These are phyloP conservation scores for Holotrichia oblita DNA, from an alignment of 1,140 invertebrate species.

Conservation along the genomic window DNA sequence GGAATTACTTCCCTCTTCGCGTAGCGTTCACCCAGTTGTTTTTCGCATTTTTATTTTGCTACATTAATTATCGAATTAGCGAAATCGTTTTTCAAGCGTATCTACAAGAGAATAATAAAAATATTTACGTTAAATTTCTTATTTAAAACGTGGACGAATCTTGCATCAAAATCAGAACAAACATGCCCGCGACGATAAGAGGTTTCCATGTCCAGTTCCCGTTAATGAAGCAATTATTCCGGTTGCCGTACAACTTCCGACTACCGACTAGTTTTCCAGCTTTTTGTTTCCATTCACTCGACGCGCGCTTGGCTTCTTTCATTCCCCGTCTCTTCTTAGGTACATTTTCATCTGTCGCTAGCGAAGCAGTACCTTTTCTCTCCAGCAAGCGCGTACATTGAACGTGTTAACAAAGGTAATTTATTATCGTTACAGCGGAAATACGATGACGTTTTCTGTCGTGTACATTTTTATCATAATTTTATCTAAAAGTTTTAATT, in stretches of 20 bases:
- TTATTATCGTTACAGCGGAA: neutral
- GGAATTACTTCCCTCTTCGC: no score
- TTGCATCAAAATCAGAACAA: neutral
- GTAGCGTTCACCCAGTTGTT: no score
- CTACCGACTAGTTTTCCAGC: conserved; percentile 2
- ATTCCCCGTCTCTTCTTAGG: neutral
- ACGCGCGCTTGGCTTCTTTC: neutral
- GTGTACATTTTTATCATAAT: conserved; percentile 14
- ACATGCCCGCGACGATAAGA: neutral
- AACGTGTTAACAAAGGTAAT: conserved; percentile 20
- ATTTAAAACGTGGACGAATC: no score
- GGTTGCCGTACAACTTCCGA: neutral
- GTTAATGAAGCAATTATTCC: conserved; percentile 7
- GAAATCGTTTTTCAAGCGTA: no score
- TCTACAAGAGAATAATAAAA: no score
- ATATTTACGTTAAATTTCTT: no score
- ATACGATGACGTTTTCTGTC: neutral
- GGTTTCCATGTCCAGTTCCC: conserved; percentile 8
- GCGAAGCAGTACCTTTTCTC: neutral
- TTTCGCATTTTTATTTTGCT: no score
- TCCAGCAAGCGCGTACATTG: neutral
- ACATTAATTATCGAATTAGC: no score
- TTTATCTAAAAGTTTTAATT: conserved; percentile 12
- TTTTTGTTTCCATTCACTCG: neutral
- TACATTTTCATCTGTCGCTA: conserved; percentile 1